Percentiles rank a stretch among this genome's conserved stretches.
These are phyloP conservation scores for Melinopterus prodromus DNA, from an alignment of 2,888 invertebrate genomes.

Conservation along the genomic window DNA sequence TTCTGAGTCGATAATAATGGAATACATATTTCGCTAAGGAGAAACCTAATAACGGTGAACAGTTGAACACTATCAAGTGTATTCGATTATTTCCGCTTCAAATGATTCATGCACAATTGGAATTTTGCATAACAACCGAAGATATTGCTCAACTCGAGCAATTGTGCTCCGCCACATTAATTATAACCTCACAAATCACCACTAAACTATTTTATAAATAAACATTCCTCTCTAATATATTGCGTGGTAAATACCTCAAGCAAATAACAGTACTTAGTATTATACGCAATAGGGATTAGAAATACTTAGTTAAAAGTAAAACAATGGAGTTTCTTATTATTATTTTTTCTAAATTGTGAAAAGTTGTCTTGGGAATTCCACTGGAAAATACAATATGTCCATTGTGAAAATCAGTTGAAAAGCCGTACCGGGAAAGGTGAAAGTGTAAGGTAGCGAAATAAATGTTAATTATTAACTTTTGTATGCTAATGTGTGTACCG, in stretches of 20 bases:
- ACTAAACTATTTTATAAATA: background rate
- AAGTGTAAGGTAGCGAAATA: background rate
- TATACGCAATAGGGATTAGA: no score
- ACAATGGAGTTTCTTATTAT: background rate
- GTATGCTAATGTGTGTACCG: background rate
- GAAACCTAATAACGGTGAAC: background rate
- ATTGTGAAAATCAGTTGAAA: background rate
- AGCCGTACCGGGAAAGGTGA: background rate
- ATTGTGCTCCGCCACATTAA: background rate
- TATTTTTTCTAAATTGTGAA: background rate
- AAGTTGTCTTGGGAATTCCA: background rate
- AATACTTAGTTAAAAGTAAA: no score
- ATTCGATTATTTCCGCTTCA: background rate
- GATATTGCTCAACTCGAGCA: background rate
- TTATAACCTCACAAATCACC: background rate
- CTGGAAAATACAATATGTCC: background rate
- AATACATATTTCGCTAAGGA: background rate
- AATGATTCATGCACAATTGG: background rate
- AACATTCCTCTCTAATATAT: background rate
- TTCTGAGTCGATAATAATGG: background rate
- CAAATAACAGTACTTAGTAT: background rate
- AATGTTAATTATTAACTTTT: constrained; percentile 4
- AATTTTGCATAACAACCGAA: background rate
- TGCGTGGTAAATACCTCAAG: background rate
- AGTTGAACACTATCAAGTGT: background rate